Evolutionary conservation across 2,797 vertebrate species (phyloP), one percentile per base, ranked within the genome.

Genomic region (Phylloscopus collybita): DNA sequence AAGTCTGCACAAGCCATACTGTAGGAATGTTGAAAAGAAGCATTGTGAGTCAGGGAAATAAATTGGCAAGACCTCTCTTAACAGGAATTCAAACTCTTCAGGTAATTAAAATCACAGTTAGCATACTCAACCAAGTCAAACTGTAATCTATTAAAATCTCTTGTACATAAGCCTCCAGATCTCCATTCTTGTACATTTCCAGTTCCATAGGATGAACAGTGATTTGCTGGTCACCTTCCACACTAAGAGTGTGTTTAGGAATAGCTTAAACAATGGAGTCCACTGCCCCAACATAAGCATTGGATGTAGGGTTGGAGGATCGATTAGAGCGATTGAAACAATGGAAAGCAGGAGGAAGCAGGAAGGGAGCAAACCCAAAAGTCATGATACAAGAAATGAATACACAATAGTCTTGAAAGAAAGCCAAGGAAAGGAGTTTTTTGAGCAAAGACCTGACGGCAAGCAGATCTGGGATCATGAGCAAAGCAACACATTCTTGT

Each of bases 381-480:
- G 54, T 50, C 10, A 5, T 53, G 56, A 40, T 90, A 50, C 36
- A 57, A 95, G 74, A 93, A 92, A 71, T 71, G 16, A 90, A 73
- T 66, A 64, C 62, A 92, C 86, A 93, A 80, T 89, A 67, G 49
- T 61, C 71, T 93, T 95, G 90, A 91, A 93, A 87, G 42, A 38
- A 82, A 87, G 71, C 83, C 92, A 87, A 53, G 45, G 53, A 61
- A 90, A 67, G 34, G 49, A 86, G 56, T 26, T 47, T 92, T 94
- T 25, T 84, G 40, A 86, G 54, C 69, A 81, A 54, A 80, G 71
- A 53, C 23, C 53, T 79, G 83, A 57, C 19, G 22, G 60, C 86
- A 69, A 71, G 57, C 85, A 80, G 71, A 86, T 76, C 78, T 73
- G 62, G 21, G 36, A 90, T 90, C 80, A 49, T 17, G 51, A 92